Evolutionary conservation across 2,113 vertebrate genomes (phyloP).

Genomic region (Eulemur macaco): DNA sequence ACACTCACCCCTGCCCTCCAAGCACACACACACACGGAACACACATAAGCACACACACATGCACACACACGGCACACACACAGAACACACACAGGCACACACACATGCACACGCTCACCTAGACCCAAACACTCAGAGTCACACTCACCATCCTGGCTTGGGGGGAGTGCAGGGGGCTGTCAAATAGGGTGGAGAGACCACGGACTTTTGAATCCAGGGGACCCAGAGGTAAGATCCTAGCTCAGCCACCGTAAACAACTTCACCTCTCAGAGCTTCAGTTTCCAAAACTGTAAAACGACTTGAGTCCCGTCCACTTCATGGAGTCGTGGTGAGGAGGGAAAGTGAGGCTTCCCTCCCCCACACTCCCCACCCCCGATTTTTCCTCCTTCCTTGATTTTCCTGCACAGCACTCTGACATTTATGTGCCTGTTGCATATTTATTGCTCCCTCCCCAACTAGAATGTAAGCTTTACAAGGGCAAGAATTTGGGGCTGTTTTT

Average conservation of each 20-base stretch:
- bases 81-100: too few relatives aligned
- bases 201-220: not conserved
- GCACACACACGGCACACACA: too few relatives aligned
- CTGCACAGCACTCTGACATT: not conserved
- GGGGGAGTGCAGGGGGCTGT: not conserved
- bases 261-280: not conserved
- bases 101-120: accelerated
- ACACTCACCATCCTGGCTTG: not conserved
- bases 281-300: not conserved
- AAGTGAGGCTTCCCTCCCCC: not conserved
- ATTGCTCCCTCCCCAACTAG: not conserved
- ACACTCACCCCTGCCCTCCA: not conserved
- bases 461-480: not conserved
- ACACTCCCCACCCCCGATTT: not conserved
- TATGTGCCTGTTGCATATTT: not conserved
- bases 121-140: not conserved
- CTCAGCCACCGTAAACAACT: not conserved
- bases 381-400: not conserved
- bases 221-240: not conserved
- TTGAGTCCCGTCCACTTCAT: not conserved
- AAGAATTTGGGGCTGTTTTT: not conserved
- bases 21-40: not conserved
- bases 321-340: not conserved
- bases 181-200: not conserved
- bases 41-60: not conserved